Conservation (phyloP, 2,113 vertebrate genomes). For the Pseudonaja textilis region DNA sequence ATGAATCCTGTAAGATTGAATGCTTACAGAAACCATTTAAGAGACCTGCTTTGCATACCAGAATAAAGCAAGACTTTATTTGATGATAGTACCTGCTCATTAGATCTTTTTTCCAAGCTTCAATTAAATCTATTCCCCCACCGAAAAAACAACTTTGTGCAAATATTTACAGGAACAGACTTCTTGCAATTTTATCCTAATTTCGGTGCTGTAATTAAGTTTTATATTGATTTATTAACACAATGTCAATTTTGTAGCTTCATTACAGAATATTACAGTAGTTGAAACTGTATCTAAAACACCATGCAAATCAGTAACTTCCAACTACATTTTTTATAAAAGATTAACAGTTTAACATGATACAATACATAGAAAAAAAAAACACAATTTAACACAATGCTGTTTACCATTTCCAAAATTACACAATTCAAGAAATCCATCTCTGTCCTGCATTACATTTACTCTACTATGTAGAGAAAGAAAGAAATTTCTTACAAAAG, state of each 20-base stretch:
- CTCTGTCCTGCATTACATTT: background rate
- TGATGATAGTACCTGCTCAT: rapidly evolving
- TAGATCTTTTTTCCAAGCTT: background rate
- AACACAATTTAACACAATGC: background rate
- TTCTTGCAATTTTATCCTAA: background rate
- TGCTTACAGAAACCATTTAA: background rate
- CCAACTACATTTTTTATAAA: background rate
- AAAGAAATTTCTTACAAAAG: background rate
- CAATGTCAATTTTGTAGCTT: background rate
- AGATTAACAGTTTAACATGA: background rate
- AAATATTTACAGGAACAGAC: background rate
- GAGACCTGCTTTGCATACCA: background rate
- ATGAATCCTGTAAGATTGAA: background rate
- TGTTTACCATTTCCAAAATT: background rate
- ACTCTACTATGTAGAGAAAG: background rate
- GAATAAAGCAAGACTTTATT: background rate
- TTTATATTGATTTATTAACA: background rate
- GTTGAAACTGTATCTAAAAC: background rate
- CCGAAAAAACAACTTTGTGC: background rate
- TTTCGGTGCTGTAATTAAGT: background rate
- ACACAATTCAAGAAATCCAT: background rate
- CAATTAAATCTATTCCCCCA: background rate
- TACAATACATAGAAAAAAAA: background rate
- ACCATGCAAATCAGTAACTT: background rate
- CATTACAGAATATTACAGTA: background rate